Conservation (phyloP, 1,140 invertebrate species). For the Probaryconus sp. region DNA sequence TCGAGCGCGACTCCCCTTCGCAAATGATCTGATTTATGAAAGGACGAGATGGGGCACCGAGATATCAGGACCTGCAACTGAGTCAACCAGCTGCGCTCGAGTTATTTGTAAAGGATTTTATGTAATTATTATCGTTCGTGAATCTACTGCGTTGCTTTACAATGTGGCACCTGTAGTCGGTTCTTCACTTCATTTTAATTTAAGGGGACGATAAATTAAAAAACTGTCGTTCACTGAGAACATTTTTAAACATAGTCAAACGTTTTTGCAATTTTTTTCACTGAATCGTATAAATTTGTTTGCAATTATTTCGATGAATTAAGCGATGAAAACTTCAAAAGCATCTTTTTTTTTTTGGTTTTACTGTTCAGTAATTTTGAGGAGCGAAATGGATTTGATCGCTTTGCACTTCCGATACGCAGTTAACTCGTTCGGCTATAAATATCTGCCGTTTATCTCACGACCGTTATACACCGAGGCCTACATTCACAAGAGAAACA, state of each 20-base stretch:
- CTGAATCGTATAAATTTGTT: too few species aligned
- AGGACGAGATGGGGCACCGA: constrained; percentile 58
- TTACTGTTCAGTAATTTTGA: constrained; percentile 5
- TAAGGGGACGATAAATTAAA: too few species aligned
- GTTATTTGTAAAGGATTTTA: constrained; percentile 40
- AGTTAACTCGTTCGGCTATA: constrained; percentile 45
- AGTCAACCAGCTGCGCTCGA: constrained; percentile 24
- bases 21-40: constrained; percentile 64
- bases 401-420: constrained; percentile 38
- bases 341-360: neutral
- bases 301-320: neutral
- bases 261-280: too few species aligned
- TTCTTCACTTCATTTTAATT: too few species aligned
- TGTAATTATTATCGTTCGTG: constrained; percentile 49
- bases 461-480: constrained; percentile 57
- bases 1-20: constrained; percentile 66
- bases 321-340: too few species aligned
- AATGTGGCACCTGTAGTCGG: constrained; percentile 1
- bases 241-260: too few species aligned
- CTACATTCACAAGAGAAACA: constrained; percentile 40
- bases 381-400: too few species aligned
- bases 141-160: neutral
- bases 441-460: constrained; percentile 59
- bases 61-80: constrained; percentile 29
- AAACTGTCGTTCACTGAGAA: too few species aligned